These are phyloP conservation scores for Anisognathus igniventris DNA, from an alignment of 2,797 vertebrate species.

Conservation along the genomic window DNA sequence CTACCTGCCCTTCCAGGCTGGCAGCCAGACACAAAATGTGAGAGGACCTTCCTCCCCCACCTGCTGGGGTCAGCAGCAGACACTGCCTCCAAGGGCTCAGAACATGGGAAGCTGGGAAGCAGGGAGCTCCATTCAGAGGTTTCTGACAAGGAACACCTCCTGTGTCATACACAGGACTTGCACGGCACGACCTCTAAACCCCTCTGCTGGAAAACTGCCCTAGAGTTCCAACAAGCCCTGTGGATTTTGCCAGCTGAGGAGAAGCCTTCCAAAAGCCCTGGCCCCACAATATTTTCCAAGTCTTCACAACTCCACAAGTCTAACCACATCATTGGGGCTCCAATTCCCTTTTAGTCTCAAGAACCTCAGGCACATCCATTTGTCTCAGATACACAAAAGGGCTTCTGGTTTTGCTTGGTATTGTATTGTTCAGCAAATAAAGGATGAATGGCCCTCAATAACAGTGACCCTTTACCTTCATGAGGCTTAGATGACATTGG, in stretches of 20 bases:
- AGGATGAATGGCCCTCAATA: background rate
- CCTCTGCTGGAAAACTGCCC: background rate
- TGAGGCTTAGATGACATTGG: background rate
- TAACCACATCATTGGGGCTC: fast-evolving
- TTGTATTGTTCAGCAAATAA: background rate
- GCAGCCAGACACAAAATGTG: fast-evolving
- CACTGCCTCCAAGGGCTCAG: too few species aligned
- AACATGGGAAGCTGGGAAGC: fast-evolving
- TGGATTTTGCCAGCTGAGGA: background rate
- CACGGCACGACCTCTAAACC: background rate
- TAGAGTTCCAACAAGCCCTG: background rate
- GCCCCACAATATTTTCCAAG: background rate
- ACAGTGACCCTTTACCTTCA: background rate
- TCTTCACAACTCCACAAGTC: fast-evolving
- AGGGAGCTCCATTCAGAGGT: fast-evolving
- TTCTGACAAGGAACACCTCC: background rate
- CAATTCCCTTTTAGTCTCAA: background rate
- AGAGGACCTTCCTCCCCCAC: background rate
- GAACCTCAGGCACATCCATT: background rate
- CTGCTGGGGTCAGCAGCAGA: background rate
- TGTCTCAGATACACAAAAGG: background rate
- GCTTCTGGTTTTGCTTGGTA: background rate
- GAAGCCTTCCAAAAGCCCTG: background rate
- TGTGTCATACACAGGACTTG: background rate
- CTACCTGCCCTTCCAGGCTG: background rate